Base-by-base conservation (phyloP, 2,113 vertebrate species). In the Grantiella picta region DNA sequence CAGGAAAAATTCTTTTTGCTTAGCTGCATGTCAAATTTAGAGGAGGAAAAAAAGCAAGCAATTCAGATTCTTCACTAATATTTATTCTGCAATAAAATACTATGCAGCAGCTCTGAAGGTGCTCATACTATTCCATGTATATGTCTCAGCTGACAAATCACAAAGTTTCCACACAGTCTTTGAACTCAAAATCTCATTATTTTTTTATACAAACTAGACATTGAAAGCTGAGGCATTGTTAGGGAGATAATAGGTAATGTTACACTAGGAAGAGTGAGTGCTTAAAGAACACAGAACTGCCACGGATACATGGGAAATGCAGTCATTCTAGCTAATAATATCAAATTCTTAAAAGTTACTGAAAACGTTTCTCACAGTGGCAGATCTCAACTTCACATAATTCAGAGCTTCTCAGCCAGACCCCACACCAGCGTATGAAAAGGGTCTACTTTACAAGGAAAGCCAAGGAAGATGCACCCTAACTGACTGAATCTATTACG, bases 161-260 rank as follows among this genome's bases (percentile, higher is more conserved):
- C 53, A 61, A 91, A 72, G 73, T 79, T 95, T 89, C 53, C 31
- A 53, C 17, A 38, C 40, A 61, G 28, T 69, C 81, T 95, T 95
- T 97, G 86, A 91, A 94, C 40, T 69, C 60, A 56, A 75, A 90
- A 84, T 31, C 68, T 95, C 59, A 76, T 94, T 72, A 85, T 90
- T 65, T 90, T 90, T 65, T 90, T 94, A 72, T 22, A 92, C 40
- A 87, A 94, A 84, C 44, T 69, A 85, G 73, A 76, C 44, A 83
- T 11, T 66, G 72, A 83, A 94, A 86, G 35, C 69, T 81, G 57
- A 81, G 57, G 40, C 80, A 87, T 66, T 97, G 89, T 91, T 86
- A 87, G n/a, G 40, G 40, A 91, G 61, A 84, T 75, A 89, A 94
- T 64, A 79, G 7, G 4, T 75, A 47, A 86, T 68, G 72, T 53